phyloP scores from a whole-genome alignment of 2,888 invertebrate genomes.

The Phortica magna region DNA sequence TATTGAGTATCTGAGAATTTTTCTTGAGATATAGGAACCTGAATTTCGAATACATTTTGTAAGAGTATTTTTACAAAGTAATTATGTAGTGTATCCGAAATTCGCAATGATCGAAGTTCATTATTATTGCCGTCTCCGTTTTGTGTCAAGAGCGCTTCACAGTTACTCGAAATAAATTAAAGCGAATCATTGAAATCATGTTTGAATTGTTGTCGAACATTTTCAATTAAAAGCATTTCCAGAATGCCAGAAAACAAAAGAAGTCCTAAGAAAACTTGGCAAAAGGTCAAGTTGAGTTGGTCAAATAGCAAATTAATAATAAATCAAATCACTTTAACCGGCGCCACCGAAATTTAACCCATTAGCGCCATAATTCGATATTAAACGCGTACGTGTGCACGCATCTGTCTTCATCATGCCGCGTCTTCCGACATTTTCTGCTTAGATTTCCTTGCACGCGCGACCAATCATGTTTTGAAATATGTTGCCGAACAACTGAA shows the following conservation, averaged over 20 bases:
- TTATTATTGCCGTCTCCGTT: no score
- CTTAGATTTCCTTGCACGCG: slow-evolving; percentile 26
- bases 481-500: slow-evolving; percentile 9
- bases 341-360: slow-evolving; percentile 35
- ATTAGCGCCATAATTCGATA: slow-evolving; percentile 69
- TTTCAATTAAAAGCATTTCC: no score
- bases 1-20: no score
- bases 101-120: no score
- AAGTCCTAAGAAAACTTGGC: background rate
- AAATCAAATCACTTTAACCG: background rate
- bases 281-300: background rate
- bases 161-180: no score
- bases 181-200: no score
- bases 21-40: no score
- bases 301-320: background rate
- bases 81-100: no score
- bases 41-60: no score
- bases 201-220: no score
- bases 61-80: no score
- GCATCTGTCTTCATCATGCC: slow-evolving; percentile 23
- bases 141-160: no score
- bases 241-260: background rate
- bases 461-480: slow-evolving; percentile 28
- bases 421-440: background rate
- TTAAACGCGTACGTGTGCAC: slow-evolving; percentile 64